Percentiles rank a stretch among this genome's conserved stretches.
Evolutionary conservation across 1,140 invertebrate species (phyloP).

Genomic region (Nymphalis io): DNA sequence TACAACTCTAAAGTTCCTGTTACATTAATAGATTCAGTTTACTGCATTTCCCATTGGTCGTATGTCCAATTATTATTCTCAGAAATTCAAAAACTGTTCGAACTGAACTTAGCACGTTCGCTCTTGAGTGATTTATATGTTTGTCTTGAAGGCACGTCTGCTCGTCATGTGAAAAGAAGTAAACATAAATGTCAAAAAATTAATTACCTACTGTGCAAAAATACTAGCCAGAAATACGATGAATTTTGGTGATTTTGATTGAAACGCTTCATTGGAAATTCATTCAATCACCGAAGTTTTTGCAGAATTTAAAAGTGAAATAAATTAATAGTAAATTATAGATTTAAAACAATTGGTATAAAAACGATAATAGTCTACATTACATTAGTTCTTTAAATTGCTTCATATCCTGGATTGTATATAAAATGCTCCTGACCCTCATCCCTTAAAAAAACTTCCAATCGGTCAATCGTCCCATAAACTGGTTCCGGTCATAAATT

Average conservation of each 20-base stretch:
- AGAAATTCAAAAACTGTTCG: conserved; percentile 36
- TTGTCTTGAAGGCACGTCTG: conserved; percentile 31
- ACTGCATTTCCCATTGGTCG: conserved; percentile 30
- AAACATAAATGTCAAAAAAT: conserved; percentile 41
- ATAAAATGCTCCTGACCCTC: conserved; percentile 18
- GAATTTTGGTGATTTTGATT: too few species aligned
- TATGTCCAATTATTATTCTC: conserved; percentile 43
- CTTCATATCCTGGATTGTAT: background rate
- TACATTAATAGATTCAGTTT: conserved; percentile 39
- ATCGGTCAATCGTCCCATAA: conserved; percentile 57
- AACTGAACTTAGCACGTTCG: conserved; percentile 42
- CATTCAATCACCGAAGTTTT: background rate
- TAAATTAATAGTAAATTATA: too few species aligned
- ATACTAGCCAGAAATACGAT: background rate
- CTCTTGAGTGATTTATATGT: conserved; percentile 49
- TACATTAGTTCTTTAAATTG: background rate
- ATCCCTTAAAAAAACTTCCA: conserved; percentile 43
- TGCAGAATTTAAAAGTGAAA: too few species aligned
- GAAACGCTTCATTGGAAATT: too few species aligned
- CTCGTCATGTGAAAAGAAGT: conserved; percentile 4
- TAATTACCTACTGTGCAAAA: conserved; percentile 34
- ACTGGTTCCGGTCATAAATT: conserved; percentile 56
- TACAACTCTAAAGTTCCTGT: conserved; percentile 19
- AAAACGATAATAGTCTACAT: too few species aligned
- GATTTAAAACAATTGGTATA: too few species aligned